phyloP scores from a whole-genome alignment of 2,797 vertebrate genomes.

The Rousettus madagascariensis region DNA sequence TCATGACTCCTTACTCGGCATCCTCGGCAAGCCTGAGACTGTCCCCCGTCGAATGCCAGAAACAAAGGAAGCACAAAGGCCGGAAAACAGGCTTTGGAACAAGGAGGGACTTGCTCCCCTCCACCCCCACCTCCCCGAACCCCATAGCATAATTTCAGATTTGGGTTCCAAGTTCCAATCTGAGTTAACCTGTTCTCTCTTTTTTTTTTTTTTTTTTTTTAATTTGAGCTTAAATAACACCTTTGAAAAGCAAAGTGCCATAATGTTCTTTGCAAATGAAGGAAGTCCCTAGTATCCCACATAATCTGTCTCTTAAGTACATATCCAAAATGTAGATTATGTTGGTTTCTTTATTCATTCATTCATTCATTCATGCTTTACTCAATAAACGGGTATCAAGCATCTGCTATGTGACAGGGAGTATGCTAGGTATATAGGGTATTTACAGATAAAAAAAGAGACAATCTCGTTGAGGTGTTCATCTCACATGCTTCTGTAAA shows the following conservation, averaged over 20 bases:
- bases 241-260: background rate
- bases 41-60: background rate
- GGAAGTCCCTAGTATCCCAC: background rate
- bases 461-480: background rate
- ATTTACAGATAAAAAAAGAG: background rate
- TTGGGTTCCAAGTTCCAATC: background rate
- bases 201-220: conserved; percentile 19
- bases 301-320: background rate
- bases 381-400: background rate
- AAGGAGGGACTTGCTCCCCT: background rate
- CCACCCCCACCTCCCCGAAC: no score
- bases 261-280: background rate
- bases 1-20: background rate
- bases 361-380: background rate
- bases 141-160: background rate
- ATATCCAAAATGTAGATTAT: background rate
- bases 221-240: background rate
- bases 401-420: background rate
- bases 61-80: background rate
- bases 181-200: background rate
- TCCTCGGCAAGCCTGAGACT: background rate
- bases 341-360: background rate
- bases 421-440: background rate
- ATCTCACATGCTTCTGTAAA: background rate
- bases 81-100: background rate